Conservation (phyloP, 2,113 vertebrate genomes). For the Vulpes lagopus region DNA sequence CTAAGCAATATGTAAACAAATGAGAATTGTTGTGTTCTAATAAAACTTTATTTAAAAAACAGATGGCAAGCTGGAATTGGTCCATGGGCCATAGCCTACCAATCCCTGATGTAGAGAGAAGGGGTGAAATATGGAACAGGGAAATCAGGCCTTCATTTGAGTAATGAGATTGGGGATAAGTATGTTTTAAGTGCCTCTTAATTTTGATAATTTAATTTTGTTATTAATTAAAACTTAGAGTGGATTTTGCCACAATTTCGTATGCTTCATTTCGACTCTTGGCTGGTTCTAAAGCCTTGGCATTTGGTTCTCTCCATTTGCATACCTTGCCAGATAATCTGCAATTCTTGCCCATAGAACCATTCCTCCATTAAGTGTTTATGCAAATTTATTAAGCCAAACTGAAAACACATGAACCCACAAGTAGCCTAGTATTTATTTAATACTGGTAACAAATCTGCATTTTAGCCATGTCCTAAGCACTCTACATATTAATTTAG, state of each 20-base stretch:
- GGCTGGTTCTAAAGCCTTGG: neutral
- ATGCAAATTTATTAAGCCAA: neutral
- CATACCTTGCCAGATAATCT: neutral
- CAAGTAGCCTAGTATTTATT: neutral
- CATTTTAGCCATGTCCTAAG: neutral
- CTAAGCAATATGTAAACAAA: neutral
- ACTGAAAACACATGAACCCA: neutral
- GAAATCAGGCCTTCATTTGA: neutral
- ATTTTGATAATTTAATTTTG: constrained; percentile 9
- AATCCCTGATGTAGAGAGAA: neutral
- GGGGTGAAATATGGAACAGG: neutral
- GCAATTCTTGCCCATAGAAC: neutral
- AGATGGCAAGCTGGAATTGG: neutral
- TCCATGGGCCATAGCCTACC: neutral
- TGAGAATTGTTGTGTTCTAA: neutral
- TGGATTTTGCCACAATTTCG: neutral
- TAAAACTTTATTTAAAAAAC: constrained; percentile 33
- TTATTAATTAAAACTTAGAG: neutral
- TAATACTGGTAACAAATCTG: neutral
- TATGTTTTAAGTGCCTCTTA: neutral
- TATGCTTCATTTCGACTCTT: neutral
- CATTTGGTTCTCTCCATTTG: neutral
- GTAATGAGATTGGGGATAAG: neutral
- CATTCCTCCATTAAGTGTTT: neutral
- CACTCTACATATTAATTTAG: neutral